Percentiles rank a stretch among this genome's conserved stretches.
phyloP scores from a whole-genome alignment of 2,797 vertebrate genomes.

The Melopsittacus undulatus region DNA sequence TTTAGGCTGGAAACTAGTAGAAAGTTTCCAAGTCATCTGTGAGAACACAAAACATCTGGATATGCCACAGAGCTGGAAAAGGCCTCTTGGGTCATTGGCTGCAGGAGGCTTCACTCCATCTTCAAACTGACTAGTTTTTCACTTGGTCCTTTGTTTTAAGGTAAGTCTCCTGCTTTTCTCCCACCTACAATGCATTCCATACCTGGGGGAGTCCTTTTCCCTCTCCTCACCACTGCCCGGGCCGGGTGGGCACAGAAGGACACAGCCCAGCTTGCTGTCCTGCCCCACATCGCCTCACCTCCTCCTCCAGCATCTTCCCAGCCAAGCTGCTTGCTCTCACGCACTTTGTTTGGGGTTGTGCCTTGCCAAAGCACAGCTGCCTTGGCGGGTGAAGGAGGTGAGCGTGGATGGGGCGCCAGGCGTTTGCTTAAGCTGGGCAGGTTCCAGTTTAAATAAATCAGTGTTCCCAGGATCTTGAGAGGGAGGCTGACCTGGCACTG shows the following conservation, averaged over 20 bases:
- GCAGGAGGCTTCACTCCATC: not conserved
- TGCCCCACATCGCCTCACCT: not conserved
- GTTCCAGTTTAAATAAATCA: not conserved
- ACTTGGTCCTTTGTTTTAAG: not conserved
- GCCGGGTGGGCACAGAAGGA: not conserved
- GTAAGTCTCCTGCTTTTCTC: not conserved
- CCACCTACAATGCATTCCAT: accelerated
- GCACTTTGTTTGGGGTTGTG: accelerated
- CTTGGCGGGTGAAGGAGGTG: not conserved
- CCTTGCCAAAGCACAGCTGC: not conserved
- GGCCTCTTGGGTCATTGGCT: not conserved
- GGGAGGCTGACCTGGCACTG: not conserved
- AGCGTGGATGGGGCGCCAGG: accelerated
- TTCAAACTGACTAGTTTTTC: not conserved
- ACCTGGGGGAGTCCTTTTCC: not conserved
- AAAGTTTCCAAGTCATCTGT: not conserved
- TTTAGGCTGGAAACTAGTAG: not conserved
- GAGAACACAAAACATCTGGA: conserved; percentile 11
- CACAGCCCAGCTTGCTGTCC: not conserved
- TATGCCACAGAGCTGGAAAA: not conserved
- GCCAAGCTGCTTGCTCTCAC: not conserved
- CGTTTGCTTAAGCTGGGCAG: not conserved
- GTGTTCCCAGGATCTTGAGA: not conserved
- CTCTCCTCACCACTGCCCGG: accelerated
- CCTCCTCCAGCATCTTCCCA: not conserved